Evolutionary conservation across 2,113 vertebrate species (phyloP).

Genomic region (Albula goreensis): DNA sequence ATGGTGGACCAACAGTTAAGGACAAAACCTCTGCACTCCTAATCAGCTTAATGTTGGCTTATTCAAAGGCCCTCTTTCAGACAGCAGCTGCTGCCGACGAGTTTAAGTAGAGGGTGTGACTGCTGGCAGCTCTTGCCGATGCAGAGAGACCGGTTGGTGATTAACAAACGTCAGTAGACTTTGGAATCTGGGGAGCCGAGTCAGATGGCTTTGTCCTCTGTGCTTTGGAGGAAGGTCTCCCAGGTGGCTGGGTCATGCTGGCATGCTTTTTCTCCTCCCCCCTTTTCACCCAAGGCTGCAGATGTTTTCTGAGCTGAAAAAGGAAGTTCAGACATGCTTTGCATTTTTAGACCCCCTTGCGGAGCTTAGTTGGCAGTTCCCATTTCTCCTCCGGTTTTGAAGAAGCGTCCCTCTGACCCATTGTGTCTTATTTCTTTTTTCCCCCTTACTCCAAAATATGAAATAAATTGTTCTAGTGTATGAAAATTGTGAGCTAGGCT

Average conservation of each 20-base stretch:
- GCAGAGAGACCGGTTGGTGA: slow-evolving; percentile 94
- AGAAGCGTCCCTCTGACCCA: slow-evolving; percentile 39
- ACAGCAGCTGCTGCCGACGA: slow-evolving; percentile 82
- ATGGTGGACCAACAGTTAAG: slow-evolving; percentile 64
- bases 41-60: slow-evolving; percentile 74
- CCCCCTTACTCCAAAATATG: slow-evolving; percentile 43
- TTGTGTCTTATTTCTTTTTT: slow-evolving; percentile 22
- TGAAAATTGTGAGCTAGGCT: slow-evolving; percentile 47
- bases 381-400: slow-evolving; percentile 34
- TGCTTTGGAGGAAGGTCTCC: slow-evolving; percentile 73
- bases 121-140: slow-evolving; percentile 84
- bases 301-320: slow-evolving; percentile 56
- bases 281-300: slow-evolving; percentile 54
- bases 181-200: slow-evolving; percentile 92
- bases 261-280: slow-evolving; percentile 43
- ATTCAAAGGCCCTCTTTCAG: slow-evolving; percentile 78
- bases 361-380: slow-evolving; percentile 58
- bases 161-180: slow-evolving; percentile 99
- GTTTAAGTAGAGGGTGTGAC: slow-evolving; percentile 90
- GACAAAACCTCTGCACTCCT: slow-evolving; percentile 71
- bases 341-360: slow-evolving; percentile 68
- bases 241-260: slow-evolving; percentile 73
- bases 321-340: slow-evolving; percentile 69
- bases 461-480: slow-evolving; percentile 55
- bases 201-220: slow-evolving; percentile 85